A percentile compares a stretch with the other conserved stretches of the same genome.
Conservation (phyloP, 2,113 vertebrate species). For the Peromyscus californicus region DNA sequence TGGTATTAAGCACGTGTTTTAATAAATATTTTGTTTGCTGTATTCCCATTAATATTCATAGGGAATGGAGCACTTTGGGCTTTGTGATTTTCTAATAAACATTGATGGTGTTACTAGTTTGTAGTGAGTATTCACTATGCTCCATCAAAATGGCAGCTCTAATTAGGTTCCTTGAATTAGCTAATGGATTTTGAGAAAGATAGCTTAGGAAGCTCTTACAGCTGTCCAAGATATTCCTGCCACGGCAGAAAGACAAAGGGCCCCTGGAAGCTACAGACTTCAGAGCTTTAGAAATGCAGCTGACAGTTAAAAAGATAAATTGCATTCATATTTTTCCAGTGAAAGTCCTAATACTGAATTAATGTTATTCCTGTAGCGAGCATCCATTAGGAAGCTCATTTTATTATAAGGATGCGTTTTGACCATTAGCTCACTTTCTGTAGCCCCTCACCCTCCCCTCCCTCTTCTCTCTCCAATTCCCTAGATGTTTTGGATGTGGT, state of each 20-base stretch:
- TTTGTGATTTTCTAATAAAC: conserved; percentile 94
- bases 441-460: neutral
- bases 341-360: conserved; percentile 87
- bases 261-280: conserved; percentile 89
- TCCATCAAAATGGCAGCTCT: conserved; percentile 98
- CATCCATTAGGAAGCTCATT: conserved; percentile 86
- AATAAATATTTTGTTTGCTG: conserved; percentile 85
- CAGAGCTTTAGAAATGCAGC: conserved; percentile 89
- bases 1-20: conserved; percentile 81
- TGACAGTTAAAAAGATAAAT: conserved; percentile 91
- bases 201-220: conserved; percentile 92
- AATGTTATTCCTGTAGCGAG: conserved; percentile 86
- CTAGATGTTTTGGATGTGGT: conserved; percentile 77
- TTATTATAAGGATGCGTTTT: conserved; percentile 84
- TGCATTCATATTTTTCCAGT: conserved; percentile 87
- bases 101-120: conserved; percentile 97
- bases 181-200: conserved; percentile 95
- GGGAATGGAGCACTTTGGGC: conserved; percentile 86
- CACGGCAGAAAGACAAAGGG: conserved; percentile 91
- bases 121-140: conserved; percentile 90
- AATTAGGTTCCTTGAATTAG: conserved; percentile 98
- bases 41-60: conserved; percentile 88
- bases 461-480: conserved; percentile 72
- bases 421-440: conserved; percentile 82
- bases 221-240: conserved; percentile 90